Percentiles rank a stretch among this genome's conserved stretches.
Evolutionary conservation across 2,888 invertebrate genomes (phyloP).

Genomic region (Litoditis marina): DNA sequence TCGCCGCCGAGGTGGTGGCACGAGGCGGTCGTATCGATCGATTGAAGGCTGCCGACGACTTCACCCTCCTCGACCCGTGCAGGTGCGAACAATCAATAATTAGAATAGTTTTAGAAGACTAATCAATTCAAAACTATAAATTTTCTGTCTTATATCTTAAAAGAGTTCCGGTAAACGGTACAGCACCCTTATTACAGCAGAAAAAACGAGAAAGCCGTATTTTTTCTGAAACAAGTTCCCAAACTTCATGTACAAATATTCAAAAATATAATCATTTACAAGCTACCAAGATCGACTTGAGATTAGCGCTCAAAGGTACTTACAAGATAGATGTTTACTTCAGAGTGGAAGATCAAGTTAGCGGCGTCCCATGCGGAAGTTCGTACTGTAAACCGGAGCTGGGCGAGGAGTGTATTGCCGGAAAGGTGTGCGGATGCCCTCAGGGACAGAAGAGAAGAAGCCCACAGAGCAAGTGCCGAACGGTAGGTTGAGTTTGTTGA

Average conservation of each 20-base stretch:
- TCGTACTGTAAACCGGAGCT: conserved; percentile 50
- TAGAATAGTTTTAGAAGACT: neutral
- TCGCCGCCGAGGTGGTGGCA: conserved; percentile 30
- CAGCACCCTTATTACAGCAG: no score
- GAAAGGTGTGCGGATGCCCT: conserved; percentile 53
- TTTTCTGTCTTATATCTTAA: no score
- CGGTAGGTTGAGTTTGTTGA: conserved; percentile 16
- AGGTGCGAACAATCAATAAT: conserved; percentile 9
- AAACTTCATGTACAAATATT: no score
- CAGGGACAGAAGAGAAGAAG: conserved; percentile 49
- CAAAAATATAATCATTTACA: no score
- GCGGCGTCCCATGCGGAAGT: conserved; percentile 48
- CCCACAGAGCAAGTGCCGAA: conserved; percentile 39
- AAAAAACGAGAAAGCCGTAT: no score
- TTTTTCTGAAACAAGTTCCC: no score
- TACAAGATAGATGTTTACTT: neutral
- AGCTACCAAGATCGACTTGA: no score
- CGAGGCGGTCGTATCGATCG: conserved; percentile 39
- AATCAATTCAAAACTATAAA: neutral
- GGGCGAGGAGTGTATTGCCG: conserved; percentile 58
- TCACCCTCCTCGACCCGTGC: conserved; percentile 45
- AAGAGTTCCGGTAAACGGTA: no score
- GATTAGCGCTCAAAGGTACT: no score
- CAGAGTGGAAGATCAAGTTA: conserved; percentile 15
- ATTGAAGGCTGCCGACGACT: conserved; percentile 42